Evolutionary conservation across 1,140 invertebrate genomes (phyloP).

Genomic region (Drosophila kepulauana): DNA sequence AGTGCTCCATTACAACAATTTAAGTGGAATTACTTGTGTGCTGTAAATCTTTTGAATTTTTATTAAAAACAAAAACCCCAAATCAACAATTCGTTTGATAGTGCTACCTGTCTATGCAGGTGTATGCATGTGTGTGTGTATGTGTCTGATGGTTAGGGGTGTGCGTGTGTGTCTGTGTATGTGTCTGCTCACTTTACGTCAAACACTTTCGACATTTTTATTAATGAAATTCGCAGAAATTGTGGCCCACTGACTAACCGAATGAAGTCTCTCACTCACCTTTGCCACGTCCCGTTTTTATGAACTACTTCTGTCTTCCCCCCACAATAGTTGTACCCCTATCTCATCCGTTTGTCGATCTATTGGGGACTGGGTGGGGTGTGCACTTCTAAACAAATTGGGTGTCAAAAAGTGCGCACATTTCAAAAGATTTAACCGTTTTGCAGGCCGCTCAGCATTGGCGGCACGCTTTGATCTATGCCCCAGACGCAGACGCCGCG

Average conservation of each 20-base stretch:
- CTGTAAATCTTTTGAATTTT: conserved; percentile 82
- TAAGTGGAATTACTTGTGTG: conserved; percentile 76
- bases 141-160: background rate
- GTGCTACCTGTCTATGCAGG: conserved; percentile 47
- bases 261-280: conserved; percentile 32
- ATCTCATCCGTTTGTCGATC: background rate
- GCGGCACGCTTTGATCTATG: conserved; percentile 67
- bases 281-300: conserved; percentile 51
- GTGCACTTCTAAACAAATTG: conserved; percentile 83
- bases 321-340: background rate
- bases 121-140: background rate
- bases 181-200: conserved; percentile 41
- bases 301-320: conserved; percentile 51
- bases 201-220: conserved; percentile 82
- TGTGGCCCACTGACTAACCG: conserved; percentile 55
- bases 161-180: conserved; percentile 3
- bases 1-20: conserved; percentile 61
- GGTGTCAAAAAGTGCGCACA: conserved; percentile 84
- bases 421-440: conserved; percentile 84
- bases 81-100: conserved; percentile 76
- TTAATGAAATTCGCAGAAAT: conserved; percentile 82
- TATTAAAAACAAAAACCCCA: conserved; percentile 75
- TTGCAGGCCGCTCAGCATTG: conserved; percentile 62
- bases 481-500: conserved; percentile 69
- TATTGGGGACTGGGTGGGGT: conserved; percentile 29